Evolutionary conservation across 2,113 vertebrate species (phyloP).

Genomic region (Sylvia atricapilla): DNA sequence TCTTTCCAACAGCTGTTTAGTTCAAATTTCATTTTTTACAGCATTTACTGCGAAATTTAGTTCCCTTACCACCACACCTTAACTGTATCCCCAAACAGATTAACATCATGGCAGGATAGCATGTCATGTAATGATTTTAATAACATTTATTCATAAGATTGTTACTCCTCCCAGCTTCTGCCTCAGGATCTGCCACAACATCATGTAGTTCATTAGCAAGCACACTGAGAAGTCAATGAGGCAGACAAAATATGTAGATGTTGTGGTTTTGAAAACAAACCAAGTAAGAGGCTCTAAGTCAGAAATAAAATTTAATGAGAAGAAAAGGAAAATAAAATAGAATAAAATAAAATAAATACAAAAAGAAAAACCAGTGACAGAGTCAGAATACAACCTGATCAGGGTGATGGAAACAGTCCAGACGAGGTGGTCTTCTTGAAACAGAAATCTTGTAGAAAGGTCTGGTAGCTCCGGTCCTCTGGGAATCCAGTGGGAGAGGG

Average conservation of each 20-base stretch:
- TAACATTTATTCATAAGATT: constrained; percentile 34
- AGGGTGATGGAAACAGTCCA: too few species aligned
- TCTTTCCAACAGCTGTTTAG: not conserved
- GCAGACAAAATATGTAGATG: not conserved
- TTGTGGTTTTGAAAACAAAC: too few species aligned
- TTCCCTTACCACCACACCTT: not conserved
- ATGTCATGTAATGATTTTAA: constrained; percentile 6
- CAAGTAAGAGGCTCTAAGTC: too few species aligned
- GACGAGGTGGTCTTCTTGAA: too few species aligned
- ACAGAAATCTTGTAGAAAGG: too few species aligned
- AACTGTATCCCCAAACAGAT: not conserved
- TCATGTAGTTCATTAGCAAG: constrained; percentile 16
- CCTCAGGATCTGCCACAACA: not conserved
- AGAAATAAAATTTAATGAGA: too few species aligned
- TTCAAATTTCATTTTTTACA: not conserved
- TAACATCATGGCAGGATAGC: not conserved
- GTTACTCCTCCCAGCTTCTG: constrained; percentile 32
- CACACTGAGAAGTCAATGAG: constrained; percentile 43
- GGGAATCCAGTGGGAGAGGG: too few species aligned
- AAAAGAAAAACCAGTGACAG: too few species aligned
- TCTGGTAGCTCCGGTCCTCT: too few species aligned
- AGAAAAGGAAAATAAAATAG: too few species aligned
- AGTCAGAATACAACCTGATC: too few species aligned
- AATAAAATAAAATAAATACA: too few species aligned
- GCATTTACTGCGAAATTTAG: not conserved